A percentile compares a stretch with the other conserved stretches of the same genome.
Evolutionary conservation across 2,797 vertebrate genomes (phyloP).

Genomic region (Coilia nasus): DNA sequence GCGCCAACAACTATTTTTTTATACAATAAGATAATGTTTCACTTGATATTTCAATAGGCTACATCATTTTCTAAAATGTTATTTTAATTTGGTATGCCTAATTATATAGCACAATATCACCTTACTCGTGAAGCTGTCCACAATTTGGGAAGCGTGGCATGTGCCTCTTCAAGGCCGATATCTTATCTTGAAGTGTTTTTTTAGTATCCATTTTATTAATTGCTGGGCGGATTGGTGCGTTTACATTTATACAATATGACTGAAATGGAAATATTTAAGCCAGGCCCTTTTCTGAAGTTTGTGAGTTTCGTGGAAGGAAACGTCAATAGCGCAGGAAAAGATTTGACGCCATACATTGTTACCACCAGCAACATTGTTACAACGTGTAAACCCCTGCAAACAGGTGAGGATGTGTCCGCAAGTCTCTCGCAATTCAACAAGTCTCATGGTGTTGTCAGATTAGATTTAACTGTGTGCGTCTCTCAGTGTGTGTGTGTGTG

Average conservation of each 20-base stretch:
- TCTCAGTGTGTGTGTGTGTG: conserved; percentile 13
- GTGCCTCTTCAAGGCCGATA: background rate
- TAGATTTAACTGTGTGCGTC: conserved; percentile 1
- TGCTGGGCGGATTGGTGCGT: background rate
- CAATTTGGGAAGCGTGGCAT: background rate
- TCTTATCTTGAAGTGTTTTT: background rate
- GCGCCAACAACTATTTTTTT: background rate
- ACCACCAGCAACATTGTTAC: conserved; percentile 19
- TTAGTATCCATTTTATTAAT: background rate
- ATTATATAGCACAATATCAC: conserved; percentile 17
- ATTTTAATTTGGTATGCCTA: background rate
- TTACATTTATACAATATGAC: background rate
- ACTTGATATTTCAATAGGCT: background rate
- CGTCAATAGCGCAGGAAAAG: background rate
- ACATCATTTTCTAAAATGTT: background rate
- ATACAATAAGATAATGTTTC: background rate
- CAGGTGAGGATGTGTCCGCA: background rate
- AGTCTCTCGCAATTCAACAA: conserved; percentile 3
- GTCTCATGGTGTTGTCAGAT: background rate
- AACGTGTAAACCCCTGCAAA: conserved; percentile 20
- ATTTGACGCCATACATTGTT: conserved; percentile 11
- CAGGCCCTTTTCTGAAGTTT: background rate
- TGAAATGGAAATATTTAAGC: background rate
- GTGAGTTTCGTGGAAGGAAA: background rate
- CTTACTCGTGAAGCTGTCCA: background rate